phyloP scores from a whole-genome alignment of 1,140 invertebrate genomes.

The Trichonephila clavata region DNA sequence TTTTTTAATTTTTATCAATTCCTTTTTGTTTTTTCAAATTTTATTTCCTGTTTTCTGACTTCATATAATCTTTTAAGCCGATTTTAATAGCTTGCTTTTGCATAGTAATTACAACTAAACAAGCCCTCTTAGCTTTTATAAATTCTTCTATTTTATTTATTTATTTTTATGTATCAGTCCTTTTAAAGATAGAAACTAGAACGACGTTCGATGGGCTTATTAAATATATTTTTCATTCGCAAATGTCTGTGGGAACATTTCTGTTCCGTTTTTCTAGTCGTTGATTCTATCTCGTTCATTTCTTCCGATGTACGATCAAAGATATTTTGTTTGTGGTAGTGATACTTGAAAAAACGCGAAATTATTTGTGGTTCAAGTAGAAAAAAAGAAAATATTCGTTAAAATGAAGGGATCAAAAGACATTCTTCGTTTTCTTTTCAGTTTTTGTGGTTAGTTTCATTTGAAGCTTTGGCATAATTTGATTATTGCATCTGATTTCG shows the following conservation, averaged over 20 bases:
- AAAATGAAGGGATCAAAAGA: background rate
- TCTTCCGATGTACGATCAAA: background rate
- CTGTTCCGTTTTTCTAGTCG: background rate
- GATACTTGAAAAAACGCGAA: background rate
- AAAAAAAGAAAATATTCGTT: background rate
- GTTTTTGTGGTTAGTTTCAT: background rate
- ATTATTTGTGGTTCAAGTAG: background rate
- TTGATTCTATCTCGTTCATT: background rate
- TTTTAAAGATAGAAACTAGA: background rate
- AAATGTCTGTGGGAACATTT: background rate
- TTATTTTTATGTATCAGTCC: background rate
- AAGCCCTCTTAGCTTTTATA: background rate
- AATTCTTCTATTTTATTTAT: background rate
- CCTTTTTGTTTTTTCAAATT: background rate
- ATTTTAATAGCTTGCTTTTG: conserved; percentile 9
- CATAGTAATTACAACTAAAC: background rate
- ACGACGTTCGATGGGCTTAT: background rate
- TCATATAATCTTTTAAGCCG: conserved; percentile 10
- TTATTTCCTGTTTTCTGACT: background rate
- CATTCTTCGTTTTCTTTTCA: no score
- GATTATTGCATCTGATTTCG: background rate
- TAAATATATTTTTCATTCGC: background rate
- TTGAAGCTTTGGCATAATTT: background rate
- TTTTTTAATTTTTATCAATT: background rate
- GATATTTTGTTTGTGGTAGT: background rate